Evolutionary conservation across 1,140 invertebrate species (phyloP), one percentile per base, ranked within the genome.

Genomic region (Acyrthosiphon pisum): DNA sequence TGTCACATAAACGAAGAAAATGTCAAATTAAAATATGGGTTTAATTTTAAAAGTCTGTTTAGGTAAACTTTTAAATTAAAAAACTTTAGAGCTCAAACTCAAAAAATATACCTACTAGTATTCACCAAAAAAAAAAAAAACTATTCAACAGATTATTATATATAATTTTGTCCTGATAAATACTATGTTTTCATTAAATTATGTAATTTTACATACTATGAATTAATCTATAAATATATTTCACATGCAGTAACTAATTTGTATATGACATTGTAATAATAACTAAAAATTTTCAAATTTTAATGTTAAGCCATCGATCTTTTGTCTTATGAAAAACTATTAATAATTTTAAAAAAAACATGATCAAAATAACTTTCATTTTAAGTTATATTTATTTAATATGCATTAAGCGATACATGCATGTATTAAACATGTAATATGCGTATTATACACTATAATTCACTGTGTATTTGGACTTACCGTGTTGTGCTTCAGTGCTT

Each of bases 31-130:
- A 88, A 88, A n/a, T 88, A 35, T 48, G 46, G 30, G 30, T n/a
- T 88, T 88, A 2, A 48, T 88, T 48, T 86, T 48, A 50, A 50
- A 88, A 88, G n/a, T 46, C 7, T 46, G 26, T 46, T 86, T 30
- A 46, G 44, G n/a, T 88, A 35, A 48, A 88, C 87, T 88, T 88
- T 88, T 88, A 88, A 88, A 88, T 53, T 53, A 53, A 53, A 88
- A 88, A 88, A 88, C 44, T 50, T 88, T 35, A 35, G 6, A 35
- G 18, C 30, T 50, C n/a, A n/a, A 88, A 50, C 20, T 35, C 86
- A 14, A 50, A 20, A 48, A 50, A 88, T 50, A 50, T n/a, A 50
- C n/a, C n/a, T n/a, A n/a, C 48, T 48, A 50, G 18, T 88, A 22
- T 50, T 88, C 0, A 60, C 9, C 14, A 30, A 60, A 60, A 60